Evolutionary conservation across 2,797 vertebrate species (phyloP).

Genomic region (Falco novaeseelandiae): DNA sequence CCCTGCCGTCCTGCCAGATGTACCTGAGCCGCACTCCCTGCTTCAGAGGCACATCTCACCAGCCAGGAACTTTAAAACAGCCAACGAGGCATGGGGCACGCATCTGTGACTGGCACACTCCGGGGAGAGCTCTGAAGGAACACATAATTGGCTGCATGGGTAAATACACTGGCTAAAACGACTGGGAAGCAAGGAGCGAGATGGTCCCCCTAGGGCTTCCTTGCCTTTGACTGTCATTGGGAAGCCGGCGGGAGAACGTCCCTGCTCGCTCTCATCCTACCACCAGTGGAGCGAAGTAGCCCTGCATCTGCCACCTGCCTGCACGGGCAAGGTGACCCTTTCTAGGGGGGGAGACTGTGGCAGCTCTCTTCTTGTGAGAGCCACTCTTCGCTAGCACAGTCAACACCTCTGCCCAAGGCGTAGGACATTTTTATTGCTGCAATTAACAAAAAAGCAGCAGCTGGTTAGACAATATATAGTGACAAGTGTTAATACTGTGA

Average conservation of each 20-base stretch:
- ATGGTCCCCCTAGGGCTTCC: neutral
- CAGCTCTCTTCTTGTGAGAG: neutral
- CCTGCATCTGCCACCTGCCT: neutral
- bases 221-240: neutral
- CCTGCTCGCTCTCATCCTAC: neutral
- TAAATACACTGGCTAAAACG: neutral
- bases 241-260: fast-evolving
- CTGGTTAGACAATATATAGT: neutral
- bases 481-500: neutral
- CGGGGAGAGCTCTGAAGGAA: neutral
- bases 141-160: neutral
- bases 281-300: neutral
- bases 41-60: neutral
- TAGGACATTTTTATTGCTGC: neutral
- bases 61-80: neutral
- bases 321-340: slow-evolving; percentile 39
- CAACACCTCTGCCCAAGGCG: neutral
- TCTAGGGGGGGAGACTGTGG: neutral
- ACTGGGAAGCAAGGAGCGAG: neutral
- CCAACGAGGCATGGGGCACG: neutral
- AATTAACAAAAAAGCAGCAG: neutral
- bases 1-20: neutral
- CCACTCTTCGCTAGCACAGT: neutral
- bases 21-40: neutral
- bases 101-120: neutral